Conservation (phyloP, 2,797 vertebrate species). For the Crenuchus spilurus region DNA sequence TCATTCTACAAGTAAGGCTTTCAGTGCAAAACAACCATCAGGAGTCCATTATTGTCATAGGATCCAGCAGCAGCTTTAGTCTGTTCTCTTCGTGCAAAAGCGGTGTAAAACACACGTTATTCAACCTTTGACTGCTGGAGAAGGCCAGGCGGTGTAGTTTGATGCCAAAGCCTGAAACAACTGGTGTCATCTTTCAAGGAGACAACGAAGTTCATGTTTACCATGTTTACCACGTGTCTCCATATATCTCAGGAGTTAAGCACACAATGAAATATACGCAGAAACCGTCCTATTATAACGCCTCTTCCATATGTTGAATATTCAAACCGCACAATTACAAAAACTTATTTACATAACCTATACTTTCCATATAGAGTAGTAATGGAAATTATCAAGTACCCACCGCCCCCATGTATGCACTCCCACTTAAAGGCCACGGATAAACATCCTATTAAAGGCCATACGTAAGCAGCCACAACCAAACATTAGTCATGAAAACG, state of each 20-base stretch:
- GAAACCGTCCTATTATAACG: too few species aligned
- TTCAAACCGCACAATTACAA: too few species aligned
- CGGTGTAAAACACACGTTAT: background rate
- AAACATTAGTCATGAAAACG: too few species aligned
- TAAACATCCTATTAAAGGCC: slow-evolving; percentile 11
- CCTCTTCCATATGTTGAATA: too few species aligned
- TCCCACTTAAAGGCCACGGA: background rate
- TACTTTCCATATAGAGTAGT: background rate
- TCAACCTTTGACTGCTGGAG: background rate
- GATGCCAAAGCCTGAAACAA: background rate
- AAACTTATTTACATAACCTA: too few species aligned
- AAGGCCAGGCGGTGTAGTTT: background rate
- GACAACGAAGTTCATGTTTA: background rate
- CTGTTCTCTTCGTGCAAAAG: too few species aligned
- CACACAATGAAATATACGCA: background rate
- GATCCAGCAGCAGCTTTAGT: background rate
- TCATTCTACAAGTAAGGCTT: too few species aligned
- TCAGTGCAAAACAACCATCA: too few species aligned
- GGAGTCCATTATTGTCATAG: too few species aligned
- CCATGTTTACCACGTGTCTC: background rate
- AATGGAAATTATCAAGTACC: background rate
- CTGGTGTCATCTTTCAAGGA: background rate
- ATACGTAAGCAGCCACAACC: slow-evolving; percentile 10
- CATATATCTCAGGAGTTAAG: background rate
- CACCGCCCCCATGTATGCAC: background rate